These are phyloP conservation scores for Elephantulus edwardii DNA, from an alignment of 2,113 vertebrate genomes.

Conservation along the genomic window DNA sequence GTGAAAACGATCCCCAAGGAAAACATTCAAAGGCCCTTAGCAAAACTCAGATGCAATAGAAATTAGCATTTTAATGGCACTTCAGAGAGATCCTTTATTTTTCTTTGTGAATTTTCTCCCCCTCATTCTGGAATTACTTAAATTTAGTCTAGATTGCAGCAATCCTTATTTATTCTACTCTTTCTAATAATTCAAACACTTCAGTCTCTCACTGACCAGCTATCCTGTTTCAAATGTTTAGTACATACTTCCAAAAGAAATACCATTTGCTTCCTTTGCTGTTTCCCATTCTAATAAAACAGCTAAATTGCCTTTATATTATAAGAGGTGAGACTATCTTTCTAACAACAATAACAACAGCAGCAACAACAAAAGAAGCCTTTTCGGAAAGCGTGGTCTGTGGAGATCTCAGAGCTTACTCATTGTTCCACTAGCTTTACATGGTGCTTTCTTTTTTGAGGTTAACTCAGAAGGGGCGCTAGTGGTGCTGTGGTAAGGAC, in stretches of 20 bases:
- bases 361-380: neutral
- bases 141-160: neutral
- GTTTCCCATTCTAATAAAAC: slow-evolving; percentile 15
- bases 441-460: neutral
- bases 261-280: neutral
- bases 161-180: neutral
- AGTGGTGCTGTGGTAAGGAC: no score
- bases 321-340: neutral
- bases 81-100: neutral
- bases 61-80: neutral
- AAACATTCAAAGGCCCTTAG: neutral
- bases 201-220: neutral
- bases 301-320: slow-evolving; percentile 12
- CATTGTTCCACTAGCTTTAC: neutral
- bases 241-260: neutral
- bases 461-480: slow-evolving; percentile 9
- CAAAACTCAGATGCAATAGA: neutral
- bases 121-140: neutral
- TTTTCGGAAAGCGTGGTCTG: slow-evolving; percentile 5
- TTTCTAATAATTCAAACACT: slow-evolving; percentile 26
- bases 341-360: slow-evolving; percentile 18
- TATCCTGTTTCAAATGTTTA: slow-evolving; percentile 6
- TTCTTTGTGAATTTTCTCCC: neutral
- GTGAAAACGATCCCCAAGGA: neutral
- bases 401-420: slow-evolving; percentile 2